Conservation (phyloP, 2,797 vertebrate species). For the Danionella dracula region DNA sequence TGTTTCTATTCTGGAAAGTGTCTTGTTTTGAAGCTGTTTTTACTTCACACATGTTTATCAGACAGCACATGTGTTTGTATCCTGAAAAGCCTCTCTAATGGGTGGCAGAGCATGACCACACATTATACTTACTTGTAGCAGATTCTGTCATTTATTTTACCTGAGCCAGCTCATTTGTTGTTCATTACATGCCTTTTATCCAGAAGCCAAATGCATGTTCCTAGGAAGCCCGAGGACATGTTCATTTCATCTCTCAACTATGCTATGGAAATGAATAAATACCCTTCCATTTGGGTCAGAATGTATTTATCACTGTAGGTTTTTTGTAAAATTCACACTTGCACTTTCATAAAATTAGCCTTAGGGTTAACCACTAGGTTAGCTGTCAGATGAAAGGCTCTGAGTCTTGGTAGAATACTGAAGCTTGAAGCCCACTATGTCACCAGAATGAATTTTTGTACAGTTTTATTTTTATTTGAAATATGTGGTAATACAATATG, state of each 20-base stretch:
- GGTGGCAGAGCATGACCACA: not conserved
- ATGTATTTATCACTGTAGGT: not conserved
- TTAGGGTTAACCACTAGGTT: too few relatives aligned
- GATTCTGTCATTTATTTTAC: not conserved
- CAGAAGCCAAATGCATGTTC: constrained; percentile 4
- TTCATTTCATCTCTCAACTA: not conserved
- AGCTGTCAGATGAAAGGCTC: too few relatives aligned
- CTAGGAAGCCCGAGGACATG: constrained; percentile 3
- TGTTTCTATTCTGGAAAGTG: not conserved
- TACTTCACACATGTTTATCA: not conserved
- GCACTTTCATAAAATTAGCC: too few relatives aligned
- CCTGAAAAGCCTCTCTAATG: not conserved
- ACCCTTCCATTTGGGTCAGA: not conserved
- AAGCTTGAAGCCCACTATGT: too few relatives aligned
- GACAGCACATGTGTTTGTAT: not conserved
- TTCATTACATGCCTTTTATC: constrained; percentile 11
- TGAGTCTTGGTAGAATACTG: too few relatives aligned
- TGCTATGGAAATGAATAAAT: not conserved
- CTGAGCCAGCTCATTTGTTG: constrained; percentile 2
- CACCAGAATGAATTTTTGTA: too few relatives aligned
- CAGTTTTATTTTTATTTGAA: too few relatives aligned
- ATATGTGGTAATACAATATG: too few relatives aligned
- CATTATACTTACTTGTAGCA: not conserved
- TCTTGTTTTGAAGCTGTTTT: not conserved
- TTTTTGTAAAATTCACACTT: too few relatives aligned